These are phyloP conservation scores for Gallinago nigripennis DNA, from an alignment of 2,797 vertebrate species.

Conservation along the genomic window DNA sequence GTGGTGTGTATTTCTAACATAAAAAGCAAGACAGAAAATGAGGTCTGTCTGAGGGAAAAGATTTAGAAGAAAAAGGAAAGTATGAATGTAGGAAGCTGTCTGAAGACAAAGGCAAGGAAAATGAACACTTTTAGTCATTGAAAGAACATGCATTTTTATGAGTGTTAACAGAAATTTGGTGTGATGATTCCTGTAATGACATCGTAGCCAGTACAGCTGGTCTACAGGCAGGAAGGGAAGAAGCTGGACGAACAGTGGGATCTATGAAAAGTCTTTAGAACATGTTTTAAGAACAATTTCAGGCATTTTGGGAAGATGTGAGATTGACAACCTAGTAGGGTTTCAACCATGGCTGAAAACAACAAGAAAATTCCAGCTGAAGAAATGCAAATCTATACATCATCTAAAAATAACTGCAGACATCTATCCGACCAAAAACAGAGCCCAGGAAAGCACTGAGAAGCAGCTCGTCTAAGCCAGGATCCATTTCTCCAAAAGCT, in stretches of 20 bases:
- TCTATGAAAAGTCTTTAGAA: background rate
- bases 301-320: background rate
- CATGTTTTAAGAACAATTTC: background rate
- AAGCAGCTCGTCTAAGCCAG: background rate
- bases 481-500: background rate
- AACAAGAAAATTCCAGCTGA: background rate
- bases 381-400: background rate
- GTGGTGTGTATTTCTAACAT: slow-evolving; percentile 57
- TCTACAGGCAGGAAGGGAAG: slow-evolving; percentile 1
- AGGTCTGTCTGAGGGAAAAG: slow-evolving; percentile 42
- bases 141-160: slow-evolving; percentile 42
- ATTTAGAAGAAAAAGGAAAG: slow-evolving; percentile 48
- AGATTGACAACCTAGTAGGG: background rate
- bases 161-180: slow-evolving; percentile 50
- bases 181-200: background rate
- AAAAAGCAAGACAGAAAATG: slow-evolving; percentile 52
- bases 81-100: slow-evolving; percentile 48
- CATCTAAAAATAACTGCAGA: background rate
- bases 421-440: background rate
- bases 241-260: background rate
- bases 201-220: slow-evolving; percentile 16
- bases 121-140: slow-evolving; percentile 37
- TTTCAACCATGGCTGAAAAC: background rate
- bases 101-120: slow-evolving; percentile 58
- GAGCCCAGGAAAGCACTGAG: background rate